Percentiles rank a stretch among this genome's conserved stretches.
Evolutionary conservation across 2,113 vertebrate genomes (phyloP).

Genomic region (Typhlomys cinereus): DNA sequence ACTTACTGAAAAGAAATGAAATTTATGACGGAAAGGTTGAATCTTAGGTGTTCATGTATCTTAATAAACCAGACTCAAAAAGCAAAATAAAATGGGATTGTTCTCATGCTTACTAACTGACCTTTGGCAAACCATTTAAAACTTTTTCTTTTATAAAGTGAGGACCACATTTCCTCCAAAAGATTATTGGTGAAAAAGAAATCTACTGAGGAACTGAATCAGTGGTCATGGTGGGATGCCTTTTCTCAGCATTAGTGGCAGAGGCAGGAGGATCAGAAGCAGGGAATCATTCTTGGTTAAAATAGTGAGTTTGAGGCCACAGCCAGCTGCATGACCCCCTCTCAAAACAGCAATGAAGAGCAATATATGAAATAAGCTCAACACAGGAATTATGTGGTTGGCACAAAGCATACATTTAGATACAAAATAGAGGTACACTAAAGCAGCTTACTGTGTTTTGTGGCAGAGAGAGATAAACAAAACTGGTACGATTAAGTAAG

Average conservation of each 20-base stretch:
- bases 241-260: background rate
- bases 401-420: background rate
- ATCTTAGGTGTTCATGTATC: background rate
- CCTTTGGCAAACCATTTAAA: background rate
- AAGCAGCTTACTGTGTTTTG: conserved; percentile 3
- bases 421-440: background rate
- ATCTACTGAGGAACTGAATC: background rate
- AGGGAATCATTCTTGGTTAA: background rate
- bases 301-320: background rate
- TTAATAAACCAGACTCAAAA: conserved; percentile 6
- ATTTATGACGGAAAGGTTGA: background rate
- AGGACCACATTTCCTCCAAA: conserved; percentile 14
- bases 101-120: background rate
- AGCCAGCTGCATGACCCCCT: background rate
- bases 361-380: conserved; percentile 6
- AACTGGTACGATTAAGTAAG: conserved; percentile 15
- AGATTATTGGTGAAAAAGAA: conserved; percentile 25
- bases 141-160: background rate
- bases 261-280: background rate
- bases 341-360: background rate
- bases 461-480: background rate
- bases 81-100: background rate
- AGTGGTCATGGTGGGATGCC: background rate
- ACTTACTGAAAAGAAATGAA: background rate
- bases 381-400: background rate